Base-by-base conservation (phyloP, 2,888 invertebrate genomes). In the Chloroclysta siterata region DNA sequence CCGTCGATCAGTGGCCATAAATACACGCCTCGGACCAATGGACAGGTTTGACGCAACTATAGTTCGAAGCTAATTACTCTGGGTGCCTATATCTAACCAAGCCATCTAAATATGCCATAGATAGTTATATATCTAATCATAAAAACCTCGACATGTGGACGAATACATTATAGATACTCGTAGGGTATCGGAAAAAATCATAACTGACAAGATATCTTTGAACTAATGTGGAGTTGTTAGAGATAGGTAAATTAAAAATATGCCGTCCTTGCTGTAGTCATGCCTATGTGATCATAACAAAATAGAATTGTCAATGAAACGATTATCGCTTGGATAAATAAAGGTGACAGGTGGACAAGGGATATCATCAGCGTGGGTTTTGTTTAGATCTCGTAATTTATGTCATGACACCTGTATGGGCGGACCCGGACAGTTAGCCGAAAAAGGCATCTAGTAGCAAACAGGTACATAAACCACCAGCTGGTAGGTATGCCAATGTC, bases 101-200 rank as follows among this genome's bases (percentile, higher is more conserved):
- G 13, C 63, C 66, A 11, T 11, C 11, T 33, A 33, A 8, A 33
- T 14, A n/a, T n/a, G n/a, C n/a, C 4, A n/a, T 42, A 15, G 2
- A 74, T 76, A 75, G 63, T 70, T 75, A 73, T 73, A 15, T 28
- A 29, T 29, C 29, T n/a, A 11, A 41, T 22, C 44, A 74, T 84
- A 87, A 86, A 86, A 85, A 81, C 73, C 74, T 77, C 81, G 77
- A 82, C 78, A 83, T 80, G 79, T 75, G 78, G 77, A 79, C 74
- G 33, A 47, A 54, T 46, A 47, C 1, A 55, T 39, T 22, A n/a
- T 14, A 52, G 3, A 17, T 17, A n/a, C 17, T 17, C 2, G 8
- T 44, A 44, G 2, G 3, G 8, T 44, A 8, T 8, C 17, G 46
- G 11, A 46, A 51, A 48, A 86, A 84, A 73, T 69, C 72, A 76